Conservation (phyloP, 2,888 invertebrate species). For the Drosophila helvetica region DNA sequence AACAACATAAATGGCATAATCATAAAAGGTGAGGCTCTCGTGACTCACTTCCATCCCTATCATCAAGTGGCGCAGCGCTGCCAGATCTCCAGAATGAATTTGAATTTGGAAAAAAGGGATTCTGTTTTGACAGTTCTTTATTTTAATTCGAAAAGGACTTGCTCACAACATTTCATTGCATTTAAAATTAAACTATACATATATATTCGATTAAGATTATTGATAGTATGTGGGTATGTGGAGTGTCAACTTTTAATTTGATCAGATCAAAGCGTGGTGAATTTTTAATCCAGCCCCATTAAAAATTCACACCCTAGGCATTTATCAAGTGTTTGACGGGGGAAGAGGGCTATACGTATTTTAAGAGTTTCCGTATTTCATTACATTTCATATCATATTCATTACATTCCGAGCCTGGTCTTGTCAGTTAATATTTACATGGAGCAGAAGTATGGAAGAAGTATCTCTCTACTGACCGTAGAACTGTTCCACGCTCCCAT, state of each 20-base stretch:
- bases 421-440: conserved; percentile 63
- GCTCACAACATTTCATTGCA: conserved; percentile 62
- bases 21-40: too few species aligned
- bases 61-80: neutral
- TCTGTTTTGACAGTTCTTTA: neutral
- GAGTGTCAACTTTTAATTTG: conserved; percentile 30
- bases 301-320: conserved; percentile 77
- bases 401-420: conserved; percentile 33
- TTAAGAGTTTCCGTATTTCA: conserved; percentile 2
- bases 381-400: neutral
- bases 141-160: conserved; percentile 19
- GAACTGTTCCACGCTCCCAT: conserved; percentile 58
- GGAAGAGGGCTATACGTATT: conserved; percentile 34
- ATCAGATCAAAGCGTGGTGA: conserved; percentile 75
- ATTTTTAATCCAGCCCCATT: conserved; percentile 83
- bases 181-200: conserved; percentile 51
- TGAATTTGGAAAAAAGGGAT: too few species aligned
- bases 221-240: conserved; percentile 27
- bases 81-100: neutral
- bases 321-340: conserved; percentile 20
- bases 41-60: neutral
- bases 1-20: too few species aligned
- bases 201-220: conserved; percentile 33
- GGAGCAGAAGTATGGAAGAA: neutral
- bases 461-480: conserved; percentile 51